phyloP scores from a whole-genome alignment of 2,888 invertebrate genomes.

The Netelia fuscicornis region DNA sequence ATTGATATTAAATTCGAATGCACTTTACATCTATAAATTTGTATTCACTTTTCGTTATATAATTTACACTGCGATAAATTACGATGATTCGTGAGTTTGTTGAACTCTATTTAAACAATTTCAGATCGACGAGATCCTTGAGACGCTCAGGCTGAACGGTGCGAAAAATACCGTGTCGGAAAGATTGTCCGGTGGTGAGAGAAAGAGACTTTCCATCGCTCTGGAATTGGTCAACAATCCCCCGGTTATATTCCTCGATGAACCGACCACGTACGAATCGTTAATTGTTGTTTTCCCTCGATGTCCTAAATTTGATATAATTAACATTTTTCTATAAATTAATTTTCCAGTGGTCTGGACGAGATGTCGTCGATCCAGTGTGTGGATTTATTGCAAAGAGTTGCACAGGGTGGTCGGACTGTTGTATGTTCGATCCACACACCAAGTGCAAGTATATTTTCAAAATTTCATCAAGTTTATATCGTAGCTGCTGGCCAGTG shows the following conservation, averaged over 20 bases:
- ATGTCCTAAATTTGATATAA: not conserved
- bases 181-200: conserved; percentile 95
- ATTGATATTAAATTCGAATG: not conserved
- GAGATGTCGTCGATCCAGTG: conserved; percentile 96
- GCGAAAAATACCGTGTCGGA: conserved; percentile 91
- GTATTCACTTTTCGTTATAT: not conserved
- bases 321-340: conserved; percentile 26
- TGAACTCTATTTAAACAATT: conserved; percentile 72
- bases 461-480: conserved; percentile 96
- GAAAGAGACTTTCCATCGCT: conserved; percentile 96
- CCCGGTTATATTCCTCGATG: conserved; percentile 97
- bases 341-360: conserved; percentile 92
- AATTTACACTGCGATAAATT: not conserved
- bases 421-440: conserved; percentile 98
- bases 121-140: conserved; percentile 95
- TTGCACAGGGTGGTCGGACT: conserved; percentile 94
- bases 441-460: conserved; percentile 96
- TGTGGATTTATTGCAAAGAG: conserved; percentile 92
- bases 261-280: conserved; percentile 96
- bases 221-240: conserved; percentile 97
- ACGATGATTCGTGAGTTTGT: not conserved
- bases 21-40: not conserved
- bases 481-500: conserved; percentile 95
- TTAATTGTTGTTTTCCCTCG: not conserved
- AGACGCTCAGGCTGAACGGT: conserved; percentile 91